Base-by-base conservation (phyloP, 2,113 vertebrate species). In the Psophia crepitans region DNA sequence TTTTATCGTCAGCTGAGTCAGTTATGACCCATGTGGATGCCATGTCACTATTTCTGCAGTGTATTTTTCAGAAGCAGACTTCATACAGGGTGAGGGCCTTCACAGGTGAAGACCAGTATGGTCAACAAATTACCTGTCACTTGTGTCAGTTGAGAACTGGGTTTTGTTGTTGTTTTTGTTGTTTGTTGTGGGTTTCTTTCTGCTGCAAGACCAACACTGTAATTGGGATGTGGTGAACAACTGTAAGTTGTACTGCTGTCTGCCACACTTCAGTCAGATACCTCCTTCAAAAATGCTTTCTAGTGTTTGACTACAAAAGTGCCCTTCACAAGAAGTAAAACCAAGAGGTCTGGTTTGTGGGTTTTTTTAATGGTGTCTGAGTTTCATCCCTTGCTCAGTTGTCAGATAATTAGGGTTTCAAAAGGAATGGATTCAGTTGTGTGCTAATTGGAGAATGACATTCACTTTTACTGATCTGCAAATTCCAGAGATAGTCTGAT, bases 381-480 rank as follows among this genome's bases (percentile, higher is more conserved):
- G 33, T 87, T 95, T 86, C 44, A 51, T 81, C 23, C 53, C 58
- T 84, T 94, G 54, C 77, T 93, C 83, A 60, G 64, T 43, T 95
- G 51, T 92, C 83, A 87, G 61, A 69, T 78, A 77, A 73, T 89
- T 86, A 87, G 89, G 30, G 76, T 74, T 91, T 86, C 85, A 39
- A 65, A 83, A 94, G 74, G 6, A 91, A 80, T 27, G 13, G 20
- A 43, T 94, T 95, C 26, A 32, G 22, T 84, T 76, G 7, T 93
- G 66, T 76, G 57, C 88, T 93, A 84, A 74, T 71, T 87, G 85
- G 77, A 90, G 20, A 90, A 39, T 86, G 78, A 69, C 92, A 21
- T 83, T 85, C 64, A 49, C 57, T 93, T 96, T 94, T 84, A 86
- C 90, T 95, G 61, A 83, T 81, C 89, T 96, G 79, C 89, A 92